Base-by-base conservation (phyloP, 53 echinoderm and acorn worm species). In the Mesocentrotus franciscanus region DNA sequence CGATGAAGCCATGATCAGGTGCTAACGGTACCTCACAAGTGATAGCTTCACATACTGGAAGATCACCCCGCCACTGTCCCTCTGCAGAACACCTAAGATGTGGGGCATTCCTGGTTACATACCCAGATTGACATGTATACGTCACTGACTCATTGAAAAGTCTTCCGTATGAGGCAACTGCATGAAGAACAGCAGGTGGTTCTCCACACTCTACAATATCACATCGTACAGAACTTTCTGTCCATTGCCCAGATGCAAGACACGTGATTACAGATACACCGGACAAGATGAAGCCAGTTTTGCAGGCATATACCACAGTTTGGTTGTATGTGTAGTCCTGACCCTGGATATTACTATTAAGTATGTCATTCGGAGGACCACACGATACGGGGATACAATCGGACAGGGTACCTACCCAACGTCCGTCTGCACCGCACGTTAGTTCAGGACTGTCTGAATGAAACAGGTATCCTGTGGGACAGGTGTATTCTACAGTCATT, bases 91-190 rank as follows among this genome's bases (percentile, higher is more conserved):
- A 98, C 6, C 12, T 42, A 11, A 94, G 42, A 39, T 66, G 42
- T 16, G 30, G 1, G n/a, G 68, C 16, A 61, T 95, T 93, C 22
- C 22, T 18, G 32, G 89, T 42, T 20, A 78, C 78, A 76, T 97
- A 97, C 2, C 99, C 99, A n/a, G 30, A 13, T 61, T 97, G 71
- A 49, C 99, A 99, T 11, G 91, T 64, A 85, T 98, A 99, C 8
- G 95, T 30, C 12, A 97, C 97, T 3, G 96, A 90, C 15, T 94
- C 91, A 68, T 97, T 96, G 71, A 76, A 97, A 59, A 92, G 93
- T 1, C 78, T 87, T 30, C 96, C 85, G 2, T 36, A 13, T 9
- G 95, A 85, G 4, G 26, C 85, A 76, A 93, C 49, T 15, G 97
- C 94, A 92, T 96, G n/a, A 29, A 39, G 18, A 68, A 97, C 57